Base-by-base conservation (phyloP, 2,888 invertebrate genomes). In the Labia minor region DNA sequence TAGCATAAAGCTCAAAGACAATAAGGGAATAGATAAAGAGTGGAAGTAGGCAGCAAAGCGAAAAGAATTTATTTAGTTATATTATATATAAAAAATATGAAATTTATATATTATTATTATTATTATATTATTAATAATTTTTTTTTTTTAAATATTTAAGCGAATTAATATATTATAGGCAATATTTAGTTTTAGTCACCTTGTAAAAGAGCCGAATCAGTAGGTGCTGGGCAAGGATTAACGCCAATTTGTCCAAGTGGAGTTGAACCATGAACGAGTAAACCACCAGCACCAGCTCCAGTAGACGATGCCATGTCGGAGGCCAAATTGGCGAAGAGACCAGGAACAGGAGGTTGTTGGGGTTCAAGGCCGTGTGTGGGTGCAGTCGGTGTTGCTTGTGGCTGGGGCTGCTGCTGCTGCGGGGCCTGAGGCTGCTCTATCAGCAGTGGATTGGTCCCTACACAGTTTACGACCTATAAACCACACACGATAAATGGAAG, bases 171-270 rank as follows among this genome's bases (percentile, higher is more conserved):
- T n/a, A n/a, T n/a, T n/a, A n/a, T n/a, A n/a, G n/a, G n/a, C n/a
- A n/a, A n/a, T n/a, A 26, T 61, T 61, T 61, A 20, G 62, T 37
- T 11, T 67, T 21, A 70, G 73, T 70, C 69, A 80, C 80, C 80
- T 77, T 80, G 80, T 67, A 80, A 76, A 71, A 80, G 75, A 73
- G 76, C 78, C 72, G 76, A 76, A 71, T 80, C 80, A 71, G 76
- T 78, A 71, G 82, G 79, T 61, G 82, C 81, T 63, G 83, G 82
- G 72, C 88, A 82, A 63, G 87, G 78, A 73, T 85, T 86, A 68
- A 87, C 86, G 67, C 92, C 92, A 72, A 93, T 92, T 78, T 92
- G 91, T 63, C 91, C 89, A 66, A 93, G 84, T 0, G 93, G 92
- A 66, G 92, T 92, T 72, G 90, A 89, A 49, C 92, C 92, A 76